These are phyloP conservation scores for Hofmannophila pseudospretella DNA, from an alignment of 2,888 invertebrate genomes.

Conservation along the genomic window DNA sequence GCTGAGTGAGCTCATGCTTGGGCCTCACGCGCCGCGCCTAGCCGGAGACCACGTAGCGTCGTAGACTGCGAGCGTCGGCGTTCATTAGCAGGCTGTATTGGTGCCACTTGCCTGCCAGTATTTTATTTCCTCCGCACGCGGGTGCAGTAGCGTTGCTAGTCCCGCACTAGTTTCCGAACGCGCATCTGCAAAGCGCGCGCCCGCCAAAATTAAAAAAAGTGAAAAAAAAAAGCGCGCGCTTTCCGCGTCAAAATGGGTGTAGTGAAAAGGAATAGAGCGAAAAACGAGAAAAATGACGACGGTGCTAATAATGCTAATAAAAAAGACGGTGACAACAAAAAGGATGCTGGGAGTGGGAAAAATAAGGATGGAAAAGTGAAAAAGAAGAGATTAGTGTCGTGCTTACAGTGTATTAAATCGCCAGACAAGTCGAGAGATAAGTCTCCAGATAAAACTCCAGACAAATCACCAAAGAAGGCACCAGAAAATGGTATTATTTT, in stretches of 20 bases:
- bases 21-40: slow-evolving; percentile 40
- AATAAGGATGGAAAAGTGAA: slow-evolving; percentile 61
- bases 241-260: slow-evolving; percentile 61
- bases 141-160: slow-evolving; percentile 72
- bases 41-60: slow-evolving; percentile 4
- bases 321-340: slow-evolving; percentile 12
- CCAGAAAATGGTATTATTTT: too few species aligned
- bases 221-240: slow-evolving; percentile 32
- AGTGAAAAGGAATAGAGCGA: slow-evolving; percentile 58
- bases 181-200: slow-evolving; percentile 52
- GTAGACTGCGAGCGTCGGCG: slow-evolving; percentile 17
- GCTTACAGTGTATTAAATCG: slow-evolving; percentile 73
- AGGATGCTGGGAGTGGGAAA: slow-evolving; percentile 48
- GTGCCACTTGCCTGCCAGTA: too few species aligned
- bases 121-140: slow-evolving; percentile 60
- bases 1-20: slow-evolving; percentile 47
- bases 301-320: slow-evolving; percentile 33
- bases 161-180: slow-evolving; percentile 70
- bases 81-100: slow-evolving; percentile 43
- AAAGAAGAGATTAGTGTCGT: slow-evolving; percentile 72
- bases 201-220: slow-evolving; percentile 30
- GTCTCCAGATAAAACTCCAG: slow-evolving; percentile 22
- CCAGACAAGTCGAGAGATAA: slow-evolving; percentile 68
- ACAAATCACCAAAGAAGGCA: too few species aligned
- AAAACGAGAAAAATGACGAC: slow-evolving; percentile 31